These are phyloP conservation scores for Pocillopora verrucosa DNA, from an alignment of 64 coral and sea anemone genomes.

Conservation along the genomic window DNA sequence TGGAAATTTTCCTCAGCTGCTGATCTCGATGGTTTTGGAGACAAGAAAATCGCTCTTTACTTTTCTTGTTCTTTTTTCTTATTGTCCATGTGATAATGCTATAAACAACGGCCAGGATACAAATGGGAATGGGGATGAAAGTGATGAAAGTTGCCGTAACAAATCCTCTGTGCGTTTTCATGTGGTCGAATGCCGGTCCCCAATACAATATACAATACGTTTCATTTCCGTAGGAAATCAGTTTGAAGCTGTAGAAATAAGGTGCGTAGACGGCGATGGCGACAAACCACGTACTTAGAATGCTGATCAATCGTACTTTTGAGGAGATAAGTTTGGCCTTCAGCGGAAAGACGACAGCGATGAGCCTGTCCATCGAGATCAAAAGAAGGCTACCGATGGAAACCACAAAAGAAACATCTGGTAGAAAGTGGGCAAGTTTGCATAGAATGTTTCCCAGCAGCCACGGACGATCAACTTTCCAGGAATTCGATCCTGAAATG, in stretches of 20 bases:
- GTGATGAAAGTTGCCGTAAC: not conserved
- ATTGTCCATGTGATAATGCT: not conserved
- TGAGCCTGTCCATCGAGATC: conserved; percentile 34
- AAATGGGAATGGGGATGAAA: not conserved
- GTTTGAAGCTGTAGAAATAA: not conserved
- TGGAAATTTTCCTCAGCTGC: not conserved
- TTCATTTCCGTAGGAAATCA: not conserved
- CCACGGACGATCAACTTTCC: not conserved
- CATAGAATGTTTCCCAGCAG: not conserved
- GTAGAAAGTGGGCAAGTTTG: conserved; percentile 42
- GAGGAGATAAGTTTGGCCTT: not conserved
- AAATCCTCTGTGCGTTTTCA: not conserved
- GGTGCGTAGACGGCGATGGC: not conserved
- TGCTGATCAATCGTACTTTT: conserved; percentile 3
- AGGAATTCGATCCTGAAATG: not conserved
- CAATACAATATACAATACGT: not conserved
- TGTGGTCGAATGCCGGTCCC: conserved; percentile 12
- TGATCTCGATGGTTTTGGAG: not conserved
- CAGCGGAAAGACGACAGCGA: conserved; percentile 27
- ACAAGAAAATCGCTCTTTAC: not conserved
- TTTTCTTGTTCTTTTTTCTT: not conserved
- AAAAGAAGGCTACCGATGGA: conserved; percentile 29
- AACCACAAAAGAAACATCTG: conserved; percentile 19
- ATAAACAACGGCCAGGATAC: not conserved
- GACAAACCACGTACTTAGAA: conserved; percentile 20